Percentiles rank a stretch among this genome's conserved stretches.
These are phyloP conservation scores for Craniophora ligustri DNA, from an alignment of 2,888 invertebrate genomes.

Conservation along the genomic window DNA sequence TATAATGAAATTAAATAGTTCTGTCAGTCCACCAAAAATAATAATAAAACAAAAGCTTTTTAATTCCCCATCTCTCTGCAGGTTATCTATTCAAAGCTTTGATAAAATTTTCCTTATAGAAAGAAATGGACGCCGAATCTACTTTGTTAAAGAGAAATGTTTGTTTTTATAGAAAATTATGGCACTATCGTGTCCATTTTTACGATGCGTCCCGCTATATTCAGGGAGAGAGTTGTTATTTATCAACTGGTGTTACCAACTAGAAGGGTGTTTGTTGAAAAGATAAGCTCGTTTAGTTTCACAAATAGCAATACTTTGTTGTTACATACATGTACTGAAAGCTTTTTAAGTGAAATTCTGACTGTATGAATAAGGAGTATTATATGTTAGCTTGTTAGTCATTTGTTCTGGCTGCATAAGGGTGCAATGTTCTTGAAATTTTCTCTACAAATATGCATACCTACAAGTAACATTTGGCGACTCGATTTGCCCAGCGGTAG, in stretches of 20 bases:
- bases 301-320: background rate
- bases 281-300: background rate
- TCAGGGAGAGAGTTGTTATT: slow-evolving; percentile 1
- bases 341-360: background rate
- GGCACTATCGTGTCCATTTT: slow-evolving; percentile 30
- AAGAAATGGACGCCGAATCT: background rate
- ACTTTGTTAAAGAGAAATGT: slow-evolving; percentile 17
- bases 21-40: too few species aligned
- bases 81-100: background rate
- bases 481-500: too few species aligned
- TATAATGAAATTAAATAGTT: too few species aligned
- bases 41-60: too few species aligned
- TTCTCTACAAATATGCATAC: too few species aligned
- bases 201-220: slow-evolving; percentile 8
- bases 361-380: background rate
- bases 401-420: too few species aligned
- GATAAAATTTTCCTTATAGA: background rate
- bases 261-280: slow-evolving; percentile 1
- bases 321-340: background rate
- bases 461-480: too few species aligned
- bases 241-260: slow-evolving; percentile 24
- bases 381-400: background rate
- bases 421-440: too few species aligned
- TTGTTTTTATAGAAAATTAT: slow-evolving; percentile 23
- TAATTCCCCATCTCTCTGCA: too few species aligned